phyloP scores from a whole-genome alignment of 2,888 invertebrate species.

The Andricus curvator region DNA sequence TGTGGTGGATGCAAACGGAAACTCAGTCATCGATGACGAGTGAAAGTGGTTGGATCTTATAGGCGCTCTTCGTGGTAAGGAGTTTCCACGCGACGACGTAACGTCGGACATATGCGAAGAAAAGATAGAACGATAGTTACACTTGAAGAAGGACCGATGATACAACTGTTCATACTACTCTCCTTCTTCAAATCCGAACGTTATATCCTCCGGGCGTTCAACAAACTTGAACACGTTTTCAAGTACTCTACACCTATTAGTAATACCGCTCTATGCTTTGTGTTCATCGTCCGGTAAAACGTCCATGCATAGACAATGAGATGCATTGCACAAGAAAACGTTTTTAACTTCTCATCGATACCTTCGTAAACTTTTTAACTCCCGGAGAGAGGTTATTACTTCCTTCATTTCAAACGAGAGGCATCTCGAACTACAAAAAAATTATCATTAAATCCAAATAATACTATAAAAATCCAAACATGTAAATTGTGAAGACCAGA shows the following conservation, averaged over 20 bases:
- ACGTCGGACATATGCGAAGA: constrained; percentile 63
- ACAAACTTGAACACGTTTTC: constrained; percentile 42
- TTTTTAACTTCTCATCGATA: constrained; percentile 47
- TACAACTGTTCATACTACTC: constrained; percentile 69
- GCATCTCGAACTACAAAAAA: neutral
- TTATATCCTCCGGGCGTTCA: constrained; percentile 43
- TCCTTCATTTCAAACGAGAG: neutral
- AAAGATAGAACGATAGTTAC: constrained; percentile 74
- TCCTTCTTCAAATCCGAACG: constrained; percentile 59
- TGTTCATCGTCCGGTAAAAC: constrained; percentile 72
- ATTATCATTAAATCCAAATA: neutral
- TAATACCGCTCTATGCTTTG: constrained; percentile 64
- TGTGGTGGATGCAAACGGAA: constrained; percentile 57
- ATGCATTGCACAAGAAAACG: constrained; percentile 49
- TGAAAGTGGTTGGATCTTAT: constrained; percentile 67
- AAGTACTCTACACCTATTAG: constrained; percentile 55
- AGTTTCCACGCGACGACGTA: constrained; percentile 62
- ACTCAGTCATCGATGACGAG: constrained; percentile 73
- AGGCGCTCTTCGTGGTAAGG: constrained; percentile 68
- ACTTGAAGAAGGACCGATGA: constrained; percentile 70
- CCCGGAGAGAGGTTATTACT: neutral
- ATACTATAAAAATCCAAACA: neutral
- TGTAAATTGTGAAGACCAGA: neutral
- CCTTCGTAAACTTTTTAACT: neutral
- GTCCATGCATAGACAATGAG: constrained; percentile 64